Evolutionary conservation across 2,797 vertebrate species (phyloP).

Genomic region (Leuciscus waleckii): DNA sequence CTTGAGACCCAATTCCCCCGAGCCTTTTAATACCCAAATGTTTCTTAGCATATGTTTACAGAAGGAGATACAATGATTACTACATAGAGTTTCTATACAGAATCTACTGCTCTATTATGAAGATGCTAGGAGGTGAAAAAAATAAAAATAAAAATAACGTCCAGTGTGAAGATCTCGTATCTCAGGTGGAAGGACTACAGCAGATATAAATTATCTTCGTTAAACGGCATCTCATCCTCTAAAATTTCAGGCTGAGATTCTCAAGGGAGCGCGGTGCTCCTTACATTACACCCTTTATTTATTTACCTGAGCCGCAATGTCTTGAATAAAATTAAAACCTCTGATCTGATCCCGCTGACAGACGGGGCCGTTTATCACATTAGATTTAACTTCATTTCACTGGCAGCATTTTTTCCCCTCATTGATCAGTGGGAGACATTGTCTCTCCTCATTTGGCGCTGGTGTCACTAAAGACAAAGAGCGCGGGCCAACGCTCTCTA

Average conservation of each 20-base stretch:
- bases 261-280: conserved; percentile 56
- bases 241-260: conserved; percentile 35
- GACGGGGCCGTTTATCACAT: conserved; percentile 72
- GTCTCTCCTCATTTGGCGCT: conserved; percentile 64
- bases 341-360: conserved; percentile 65
- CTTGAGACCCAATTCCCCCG: no score
- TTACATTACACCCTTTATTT: conserved; percentile 65
- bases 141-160: conserved; percentile 2
- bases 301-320: conserved; percentile 65
- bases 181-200: not conserved
- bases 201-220: conserved; percentile 5
- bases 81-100: no score
- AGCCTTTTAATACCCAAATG: no score
- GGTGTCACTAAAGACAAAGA: conserved; percentile 58
- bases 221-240: not conserved
- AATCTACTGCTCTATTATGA: no score
- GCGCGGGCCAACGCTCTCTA: conserved; percentile 33
- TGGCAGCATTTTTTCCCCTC: conserved; percentile 59
- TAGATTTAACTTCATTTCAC: conserved; percentile 70
- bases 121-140: not conserved
- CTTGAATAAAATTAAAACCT: conserved; percentile 70
- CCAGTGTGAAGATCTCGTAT: not conserved
- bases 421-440: conserved; percentile 68
- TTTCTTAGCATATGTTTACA: no score
- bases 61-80: no score